These are phyloP conservation scores for Phrynocephalus vlangalii DNA, from an alignment of 2,797 vertebrate species.

Conservation along the genomic window DNA sequence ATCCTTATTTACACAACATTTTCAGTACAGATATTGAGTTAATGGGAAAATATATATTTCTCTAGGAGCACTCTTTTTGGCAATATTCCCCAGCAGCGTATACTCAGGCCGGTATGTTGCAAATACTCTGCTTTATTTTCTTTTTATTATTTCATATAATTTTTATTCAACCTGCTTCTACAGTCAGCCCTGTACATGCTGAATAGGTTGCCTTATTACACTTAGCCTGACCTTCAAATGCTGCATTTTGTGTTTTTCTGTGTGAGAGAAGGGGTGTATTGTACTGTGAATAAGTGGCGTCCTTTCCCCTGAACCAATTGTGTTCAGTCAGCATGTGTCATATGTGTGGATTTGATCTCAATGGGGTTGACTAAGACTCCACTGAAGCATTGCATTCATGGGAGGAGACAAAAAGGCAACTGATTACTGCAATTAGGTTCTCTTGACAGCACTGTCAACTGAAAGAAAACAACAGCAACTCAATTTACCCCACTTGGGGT, in stretches of 20 bases:
- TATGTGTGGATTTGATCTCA: neutral
- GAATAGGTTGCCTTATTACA: neutral
- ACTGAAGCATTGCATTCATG: neutral
- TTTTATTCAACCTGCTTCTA: neutral
- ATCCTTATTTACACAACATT: too few relatives aligned
- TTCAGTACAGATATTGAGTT: neutral
- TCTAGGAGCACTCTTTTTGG: neutral
- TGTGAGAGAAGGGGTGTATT: neutral
- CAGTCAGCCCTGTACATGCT: neutral
- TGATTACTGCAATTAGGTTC: slow-evolving; percentile 24
- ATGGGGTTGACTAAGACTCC: neutral
- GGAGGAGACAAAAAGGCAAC: slow-evolving; percentile 40
- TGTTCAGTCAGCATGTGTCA: neutral
- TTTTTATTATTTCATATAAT: neutral
- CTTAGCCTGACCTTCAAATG: neutral
- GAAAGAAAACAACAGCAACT: slow-evolving; percentile 15
- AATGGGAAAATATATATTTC: neutral
- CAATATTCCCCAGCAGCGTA: neutral
- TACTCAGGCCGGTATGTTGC: neutral
- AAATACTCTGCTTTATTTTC: slow-evolving; percentile 13
- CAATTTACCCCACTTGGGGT: neutral
- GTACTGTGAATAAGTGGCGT: slow-evolving; percentile 2
- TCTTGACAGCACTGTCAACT: slow-evolving; percentile 19
- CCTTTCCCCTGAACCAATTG: neutral
- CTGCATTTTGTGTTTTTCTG: neutral